These are phyloP conservation scores for Thereva nobilitata DNA, from an alignment of 2,888 invertebrate species.

Conservation along the genomic window DNA sequence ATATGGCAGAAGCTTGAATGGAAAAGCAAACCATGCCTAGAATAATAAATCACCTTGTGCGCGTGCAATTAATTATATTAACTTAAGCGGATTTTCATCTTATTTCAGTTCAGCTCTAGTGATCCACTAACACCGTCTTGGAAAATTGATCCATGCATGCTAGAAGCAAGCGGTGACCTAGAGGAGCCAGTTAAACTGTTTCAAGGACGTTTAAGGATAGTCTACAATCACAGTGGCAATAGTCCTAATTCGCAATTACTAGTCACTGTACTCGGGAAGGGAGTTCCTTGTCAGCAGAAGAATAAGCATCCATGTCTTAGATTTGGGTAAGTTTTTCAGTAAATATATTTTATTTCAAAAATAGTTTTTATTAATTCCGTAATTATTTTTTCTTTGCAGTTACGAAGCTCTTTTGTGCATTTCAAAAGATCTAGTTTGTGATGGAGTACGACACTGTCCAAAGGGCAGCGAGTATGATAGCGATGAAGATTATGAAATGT, in stretches of 20 bases:
- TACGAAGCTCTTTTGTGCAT: slow-evolving; percentile 63
- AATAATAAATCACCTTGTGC: not conserved
- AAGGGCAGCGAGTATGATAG: slow-evolving; percentile 66
- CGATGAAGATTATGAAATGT: slow-evolving; percentile 56
- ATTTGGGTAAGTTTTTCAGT: slow-evolving; percentile 51
- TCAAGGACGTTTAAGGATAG: slow-evolving; percentile 63
- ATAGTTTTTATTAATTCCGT: not conserved
- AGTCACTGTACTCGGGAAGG: slow-evolving; percentile 56
- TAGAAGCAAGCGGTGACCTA: slow-evolving; percentile 58
- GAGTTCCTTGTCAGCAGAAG: slow-evolving; percentile 52
- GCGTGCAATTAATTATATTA: not conserved
- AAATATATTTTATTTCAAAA: not conserved
- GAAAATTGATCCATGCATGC: slow-evolving; percentile 62
- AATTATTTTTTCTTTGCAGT: slow-evolving; percentile 41
- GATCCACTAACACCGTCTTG: slow-evolving; percentile 60
- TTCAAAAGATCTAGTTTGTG: slow-evolving; percentile 68
- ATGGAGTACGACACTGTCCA: slow-evolving; percentile 70
- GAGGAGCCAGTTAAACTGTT: slow-evolving; percentile 63
- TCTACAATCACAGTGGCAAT: slow-evolving; percentile 59
- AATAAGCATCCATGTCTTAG: slow-evolving; percentile 55
- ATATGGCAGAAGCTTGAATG: not conserved
- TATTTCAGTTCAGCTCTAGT: slow-evolving; percentile 44
- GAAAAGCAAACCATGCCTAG: slow-evolving; percentile 2
- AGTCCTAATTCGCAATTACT: slow-evolving; percentile 53
- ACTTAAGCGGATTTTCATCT: slow-evolving; percentile 10